A percentile compares a stretch with the other conserved stretches of the same genome.
Evolutionary conservation across 2,797 vertebrate species (phyloP).

Genomic region (Platalea minor): DNA sequence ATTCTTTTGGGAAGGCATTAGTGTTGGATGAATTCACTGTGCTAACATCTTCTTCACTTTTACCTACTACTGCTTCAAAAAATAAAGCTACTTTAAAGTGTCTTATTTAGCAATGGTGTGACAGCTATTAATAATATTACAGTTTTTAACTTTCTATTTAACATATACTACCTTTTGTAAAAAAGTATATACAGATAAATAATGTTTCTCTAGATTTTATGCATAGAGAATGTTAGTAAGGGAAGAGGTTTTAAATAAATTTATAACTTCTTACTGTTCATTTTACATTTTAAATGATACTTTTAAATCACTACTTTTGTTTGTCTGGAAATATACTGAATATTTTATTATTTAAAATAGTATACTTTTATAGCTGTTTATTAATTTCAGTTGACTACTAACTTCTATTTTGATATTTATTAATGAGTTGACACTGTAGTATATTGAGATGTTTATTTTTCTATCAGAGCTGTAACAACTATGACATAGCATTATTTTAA

Average conservation of each 20-base stretch:
- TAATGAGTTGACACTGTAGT: slow-evolving; percentile 81
- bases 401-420: slow-evolving; percentile 81
- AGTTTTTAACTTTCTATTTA: slow-evolving; percentile 57
- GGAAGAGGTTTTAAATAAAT: slow-evolving; percentile 57
- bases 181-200: slow-evolving; percentile 30
- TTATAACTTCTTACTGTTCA: slow-evolving; percentile 48
- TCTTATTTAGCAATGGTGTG: slow-evolving; percentile 51
- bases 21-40: slow-evolving; percentile 42
- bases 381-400: slow-evolving; percentile 79
- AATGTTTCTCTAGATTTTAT: slow-evolving; percentile 67
- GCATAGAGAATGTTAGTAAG: slow-evolving; percentile 60
- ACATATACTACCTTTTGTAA: slow-evolving; percentile 64
- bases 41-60: slow-evolving; percentile 44
- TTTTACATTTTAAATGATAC: slow-evolving; percentile 60
- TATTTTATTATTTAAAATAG: slow-evolving; percentile 66
- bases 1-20: slow-evolving; percentile 6
- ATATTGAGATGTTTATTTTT: slow-evolving; percentile 83
- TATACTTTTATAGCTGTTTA: slow-evolving; percentile 68
- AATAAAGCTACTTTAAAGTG: slow-evolving; percentile 42
- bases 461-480: slow-evolving; percentile 76
- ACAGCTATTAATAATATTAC: slow-evolving; percentile 54
- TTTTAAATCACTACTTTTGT: slow-evolving; percentile 67
- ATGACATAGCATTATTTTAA: slow-evolving; percentile 77
- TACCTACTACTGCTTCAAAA: slow-evolving; percentile 56
- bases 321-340: slow-evolving; percentile 53